Conservation (phyloP, 2,888 invertebrate genomes). For the Ophioninae sp. region DNA sequence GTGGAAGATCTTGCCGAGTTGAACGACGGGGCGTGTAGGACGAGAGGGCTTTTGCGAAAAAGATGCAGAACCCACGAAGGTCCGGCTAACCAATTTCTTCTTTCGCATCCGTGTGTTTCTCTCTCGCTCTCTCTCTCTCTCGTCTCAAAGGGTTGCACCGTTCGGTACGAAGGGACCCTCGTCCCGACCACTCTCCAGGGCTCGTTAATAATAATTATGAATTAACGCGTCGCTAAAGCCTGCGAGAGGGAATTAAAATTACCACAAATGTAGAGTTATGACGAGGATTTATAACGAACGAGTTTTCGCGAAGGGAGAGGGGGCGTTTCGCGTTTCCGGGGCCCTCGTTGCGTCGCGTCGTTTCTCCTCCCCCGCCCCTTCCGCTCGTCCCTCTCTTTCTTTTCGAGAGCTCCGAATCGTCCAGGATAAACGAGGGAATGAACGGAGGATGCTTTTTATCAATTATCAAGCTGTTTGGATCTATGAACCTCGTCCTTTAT, state of each 20-base stretch:
- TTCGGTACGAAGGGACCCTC: conserved; percentile 59
- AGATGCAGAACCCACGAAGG: conserved; percentile 60
- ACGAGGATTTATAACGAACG: conserved; percentile 76
- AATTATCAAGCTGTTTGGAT: conserved; percentile 43
- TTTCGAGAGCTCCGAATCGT: conserved; percentile 48
- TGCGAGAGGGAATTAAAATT: conserved; percentile 77
- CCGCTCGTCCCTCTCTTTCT: conserved; percentile 19
- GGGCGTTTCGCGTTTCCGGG: conserved; percentile 34
- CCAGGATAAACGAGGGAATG: conserved; percentile 43
- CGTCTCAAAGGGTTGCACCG: conserved; percentile 67
- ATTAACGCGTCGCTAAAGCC: conserved; percentile 77
- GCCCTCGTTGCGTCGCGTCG: not conserved
- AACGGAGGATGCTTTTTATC: conserved; percentile 57
- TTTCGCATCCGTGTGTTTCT: conserved; percentile 49
- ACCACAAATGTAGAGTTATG: conserved; percentile 78
- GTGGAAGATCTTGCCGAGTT: conserved; percentile 47
- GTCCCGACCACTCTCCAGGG: conserved; percentile 54
- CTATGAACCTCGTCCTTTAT: conserved; percentile 1
- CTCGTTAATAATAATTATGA: conserved; percentile 80
- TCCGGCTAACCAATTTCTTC: conserved; percentile 50
- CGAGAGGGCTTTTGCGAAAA: conserved; percentile 48
- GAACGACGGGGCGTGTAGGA: conserved; percentile 53
- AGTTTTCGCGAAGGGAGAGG: conserved; percentile 16
- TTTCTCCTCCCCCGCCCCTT: conserved; percentile 27
- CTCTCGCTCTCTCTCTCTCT: conserved; percentile 34